These are phyloP conservation scores for Steromphala cineraria DNA, from an alignment of 2,888 invertebrate genomes.

Conservation along the genomic window DNA sequence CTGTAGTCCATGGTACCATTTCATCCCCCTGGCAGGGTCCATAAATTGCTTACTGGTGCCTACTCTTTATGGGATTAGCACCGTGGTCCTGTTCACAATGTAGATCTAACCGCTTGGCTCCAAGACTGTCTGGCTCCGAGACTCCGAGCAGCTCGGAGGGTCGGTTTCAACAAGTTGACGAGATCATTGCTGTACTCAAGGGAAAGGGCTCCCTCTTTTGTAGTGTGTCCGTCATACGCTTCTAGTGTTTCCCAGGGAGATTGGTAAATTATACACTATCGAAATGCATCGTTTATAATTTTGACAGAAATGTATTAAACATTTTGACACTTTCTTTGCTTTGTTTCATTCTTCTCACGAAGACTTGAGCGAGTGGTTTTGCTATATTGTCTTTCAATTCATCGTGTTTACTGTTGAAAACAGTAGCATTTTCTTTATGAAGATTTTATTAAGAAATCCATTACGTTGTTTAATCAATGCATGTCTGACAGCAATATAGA, in stretches of 20 bases:
- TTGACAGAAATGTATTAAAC: conserved; percentile 5
- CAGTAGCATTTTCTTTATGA: too few relatives aligned
- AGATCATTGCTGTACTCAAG: conserved; percentile 1
- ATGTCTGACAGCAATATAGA: too few relatives aligned
- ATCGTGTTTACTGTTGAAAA: too few relatives aligned
- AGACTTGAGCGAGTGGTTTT: background rate
- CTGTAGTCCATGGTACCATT: too few relatives aligned
- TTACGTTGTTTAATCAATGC: too few relatives aligned
- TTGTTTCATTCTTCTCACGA: background rate
- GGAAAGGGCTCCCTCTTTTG: background rate
- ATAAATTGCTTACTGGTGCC: conserved; percentile 4
- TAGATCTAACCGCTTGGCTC: background rate
- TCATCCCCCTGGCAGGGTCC: background rate
- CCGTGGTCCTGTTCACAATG: background rate
- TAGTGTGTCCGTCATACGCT: background rate
- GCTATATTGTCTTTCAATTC: too few relatives aligned
- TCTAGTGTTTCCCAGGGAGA: background rate
- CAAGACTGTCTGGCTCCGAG: background rate
- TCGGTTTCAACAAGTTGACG: conserved; percentile 5
- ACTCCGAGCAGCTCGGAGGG: too few relatives aligned
- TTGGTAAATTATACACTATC: conserved; percentile 7
- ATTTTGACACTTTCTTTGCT: background rate
- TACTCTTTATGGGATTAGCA: background rate
- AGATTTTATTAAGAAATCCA: too few relatives aligned
- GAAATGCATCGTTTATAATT: background rate